These are phyloP conservation scores for Nesometra sesokonis DNA, from an alignment of 35 echinoderm and acorn worm genomes.

Conservation along the genomic window DNA sequence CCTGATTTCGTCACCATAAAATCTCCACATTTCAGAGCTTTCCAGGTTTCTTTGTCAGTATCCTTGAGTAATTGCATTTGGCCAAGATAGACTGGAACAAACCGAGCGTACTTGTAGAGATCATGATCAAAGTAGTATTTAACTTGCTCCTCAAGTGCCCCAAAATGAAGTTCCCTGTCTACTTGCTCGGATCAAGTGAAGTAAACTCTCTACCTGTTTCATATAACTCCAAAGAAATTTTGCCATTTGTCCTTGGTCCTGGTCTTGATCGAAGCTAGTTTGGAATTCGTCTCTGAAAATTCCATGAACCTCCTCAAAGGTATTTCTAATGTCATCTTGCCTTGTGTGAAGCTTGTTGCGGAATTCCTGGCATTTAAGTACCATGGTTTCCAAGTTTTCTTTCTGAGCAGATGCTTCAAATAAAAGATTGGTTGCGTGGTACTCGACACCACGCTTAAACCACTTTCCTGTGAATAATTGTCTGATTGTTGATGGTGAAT, in stretches of 20 bases:
- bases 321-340: not conserved
- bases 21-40: constrained; percentile 27
- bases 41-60: constrained; percentile 25
- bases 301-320: constrained; percentile 7
- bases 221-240: constrained; percentile 29
- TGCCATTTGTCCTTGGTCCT: constrained; percentile 16
- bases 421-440: constrained; percentile 28
- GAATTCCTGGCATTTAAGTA: too few species aligned
- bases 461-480: constrained; percentile 36
- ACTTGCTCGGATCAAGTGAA: constrained; percentile 33
- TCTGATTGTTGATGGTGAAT: constrained; percentile 30
- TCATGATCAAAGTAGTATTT: constrained; percentile 39
- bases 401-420: constrained; percentile 22
- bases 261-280: not conserved
- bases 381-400: too few species aligned
- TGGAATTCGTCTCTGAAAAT: constrained; percentile 6
- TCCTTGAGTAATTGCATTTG: constrained; percentile 30
- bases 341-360: constrained; percentile 6
- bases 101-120: constrained; percentile 39
- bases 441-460: constrained; percentile 23
- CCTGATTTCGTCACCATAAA: constrained; percentile 28
- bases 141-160: constrained; percentile 12
- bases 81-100: constrained; percentile 35
- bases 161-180: constrained; percentile 21
- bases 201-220: constrained; percentile 37